A percentile compares a stretch with the other conserved stretches of the same genome.
phyloP scores from a whole-genome alignment of 2,113 vertebrate genomes.

The Pristiophorus japonicus region DNA sequence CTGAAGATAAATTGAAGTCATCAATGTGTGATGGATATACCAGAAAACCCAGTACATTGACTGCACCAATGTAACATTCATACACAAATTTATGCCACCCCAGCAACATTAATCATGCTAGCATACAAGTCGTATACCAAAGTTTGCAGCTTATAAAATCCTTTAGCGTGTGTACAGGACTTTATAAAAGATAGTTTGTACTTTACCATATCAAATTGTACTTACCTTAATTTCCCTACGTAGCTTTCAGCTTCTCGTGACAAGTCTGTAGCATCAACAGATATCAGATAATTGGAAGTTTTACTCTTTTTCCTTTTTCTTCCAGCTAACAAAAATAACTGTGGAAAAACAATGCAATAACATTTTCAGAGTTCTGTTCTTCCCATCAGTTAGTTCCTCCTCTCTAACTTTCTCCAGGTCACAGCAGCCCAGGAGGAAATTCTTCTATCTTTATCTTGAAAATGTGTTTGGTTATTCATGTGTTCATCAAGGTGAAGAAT shows the following conservation, averaged over 20 bases:
- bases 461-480: no score
- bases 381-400: not conserved
- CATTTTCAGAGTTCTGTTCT: not conserved
- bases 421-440: not conserved
- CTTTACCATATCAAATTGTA: not conserved
- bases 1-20: not conserved
- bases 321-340: constrained; percentile 89
- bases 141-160: not conserved
- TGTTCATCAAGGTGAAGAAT: not conserved
- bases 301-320: constrained; percentile 97
- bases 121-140: not conserved
- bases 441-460: no score
- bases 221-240: constrained; percentile 87
- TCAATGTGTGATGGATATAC: no score
- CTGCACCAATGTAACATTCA: not conserved
- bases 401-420: not conserved
- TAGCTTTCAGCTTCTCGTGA: constrained; percentile 87
- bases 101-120: not conserved
- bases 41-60: not conserved
- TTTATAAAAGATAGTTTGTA: not conserved
- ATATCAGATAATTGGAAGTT: constrained; percentile 95
- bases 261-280: constrained; percentile 87
- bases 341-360: constrained; percentile 43
- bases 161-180: not conserved
- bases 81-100: not conserved